Evolutionary conservation across 2,888 invertebrate genomes (phyloP).

Genomic region (Acronicta psi): DNA sequence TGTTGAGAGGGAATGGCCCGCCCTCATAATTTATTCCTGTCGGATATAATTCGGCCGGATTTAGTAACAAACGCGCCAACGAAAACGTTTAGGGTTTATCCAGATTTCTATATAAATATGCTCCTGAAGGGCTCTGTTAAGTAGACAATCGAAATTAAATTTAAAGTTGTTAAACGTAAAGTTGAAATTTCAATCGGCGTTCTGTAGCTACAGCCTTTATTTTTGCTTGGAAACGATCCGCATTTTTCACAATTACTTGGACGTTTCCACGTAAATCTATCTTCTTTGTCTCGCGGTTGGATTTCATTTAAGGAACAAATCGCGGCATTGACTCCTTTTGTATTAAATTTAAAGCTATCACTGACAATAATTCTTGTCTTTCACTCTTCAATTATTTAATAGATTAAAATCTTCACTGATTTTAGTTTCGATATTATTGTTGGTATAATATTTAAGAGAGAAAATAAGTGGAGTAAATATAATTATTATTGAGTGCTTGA

Average conservation of each 20-base stretch:
- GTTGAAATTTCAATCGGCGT: constrained; percentile 50
- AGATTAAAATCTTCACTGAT: constrained; percentile 35
- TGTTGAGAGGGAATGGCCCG: constrained; percentile 79
- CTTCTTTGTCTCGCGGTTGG: constrained; percentile 82
- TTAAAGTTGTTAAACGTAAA: constrained; percentile 41
- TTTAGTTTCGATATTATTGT: not conserved
- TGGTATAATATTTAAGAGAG: too few relatives aligned
- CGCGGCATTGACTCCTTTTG: constrained; percentile 73
- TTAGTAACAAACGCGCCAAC: constrained; percentile 77
- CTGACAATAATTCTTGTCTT: constrained; percentile 45
- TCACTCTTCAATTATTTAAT: constrained; percentile 35
- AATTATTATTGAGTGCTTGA: too few relatives aligned
- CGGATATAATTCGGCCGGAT: constrained; percentile 82
- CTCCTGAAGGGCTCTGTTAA: constrained; percentile 31
- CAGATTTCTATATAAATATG: constrained; percentile 61
- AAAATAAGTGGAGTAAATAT: too few relatives aligned
- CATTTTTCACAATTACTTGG: constrained; percentile 88
- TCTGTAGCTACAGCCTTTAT: constrained; percentile 68
- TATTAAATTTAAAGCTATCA: constrained; percentile 67
- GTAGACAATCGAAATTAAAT: constrained; percentile 45
- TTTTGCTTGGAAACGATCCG: constrained; percentile 74
- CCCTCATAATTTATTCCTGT: constrained; percentile 84
- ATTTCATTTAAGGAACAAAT: constrained; percentile 83
- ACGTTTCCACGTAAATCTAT: constrained; percentile 85
- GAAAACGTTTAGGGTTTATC: constrained; percentile 74